Conservation (phyloP, 2,888 invertebrate species). For the Nasonovia ribisnigri region DNA sequence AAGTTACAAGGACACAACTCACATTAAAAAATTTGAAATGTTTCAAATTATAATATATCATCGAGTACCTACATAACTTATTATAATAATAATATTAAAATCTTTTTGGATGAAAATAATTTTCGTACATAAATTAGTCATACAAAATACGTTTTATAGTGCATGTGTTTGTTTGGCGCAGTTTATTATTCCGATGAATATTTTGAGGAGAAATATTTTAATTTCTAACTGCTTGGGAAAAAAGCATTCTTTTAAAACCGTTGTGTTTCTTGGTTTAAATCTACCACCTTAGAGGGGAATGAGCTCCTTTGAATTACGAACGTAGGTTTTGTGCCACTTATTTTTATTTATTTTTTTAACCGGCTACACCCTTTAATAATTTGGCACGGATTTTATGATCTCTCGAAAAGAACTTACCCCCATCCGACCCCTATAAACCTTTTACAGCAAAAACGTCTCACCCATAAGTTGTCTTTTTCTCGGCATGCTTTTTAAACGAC, state of each 20-base stretch:
- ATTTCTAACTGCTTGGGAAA: not conserved
- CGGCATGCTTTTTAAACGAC: conserved; percentile 38
- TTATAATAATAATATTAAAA: not conserved
- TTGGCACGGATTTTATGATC: conserved; percentile 61
- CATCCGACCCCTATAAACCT: conserved; percentile 36
- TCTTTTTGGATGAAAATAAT: not conserved
- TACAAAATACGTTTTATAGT: not conserved
- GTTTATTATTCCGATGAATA: conserved; percentile 18
- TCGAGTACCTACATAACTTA: not conserved
- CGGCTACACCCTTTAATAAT: conserved; percentile 61
- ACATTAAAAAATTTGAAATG: not conserved
- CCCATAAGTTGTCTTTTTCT: conserved; percentile 49
- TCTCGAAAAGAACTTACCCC: conserved; percentile 57
- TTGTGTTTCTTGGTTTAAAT: conserved; percentile 33
- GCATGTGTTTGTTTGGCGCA: not conserved
- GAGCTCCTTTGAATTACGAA: conserved; percentile 55
- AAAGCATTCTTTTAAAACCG: conserved; percentile 36
- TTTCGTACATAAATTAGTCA: not conserved
- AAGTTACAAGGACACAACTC: not conserved
- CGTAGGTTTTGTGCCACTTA: conserved; percentile 57
- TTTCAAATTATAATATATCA: conserved; percentile 4
- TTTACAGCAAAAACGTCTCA: conserved; percentile 54
- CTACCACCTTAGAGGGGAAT: conserved; percentile 32
- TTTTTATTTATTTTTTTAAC: conserved; percentile 44
- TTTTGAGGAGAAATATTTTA: not conserved